Base-by-base conservation (phyloP, 2,113 vertebrate species). In the Emberiza fucata region DNA sequence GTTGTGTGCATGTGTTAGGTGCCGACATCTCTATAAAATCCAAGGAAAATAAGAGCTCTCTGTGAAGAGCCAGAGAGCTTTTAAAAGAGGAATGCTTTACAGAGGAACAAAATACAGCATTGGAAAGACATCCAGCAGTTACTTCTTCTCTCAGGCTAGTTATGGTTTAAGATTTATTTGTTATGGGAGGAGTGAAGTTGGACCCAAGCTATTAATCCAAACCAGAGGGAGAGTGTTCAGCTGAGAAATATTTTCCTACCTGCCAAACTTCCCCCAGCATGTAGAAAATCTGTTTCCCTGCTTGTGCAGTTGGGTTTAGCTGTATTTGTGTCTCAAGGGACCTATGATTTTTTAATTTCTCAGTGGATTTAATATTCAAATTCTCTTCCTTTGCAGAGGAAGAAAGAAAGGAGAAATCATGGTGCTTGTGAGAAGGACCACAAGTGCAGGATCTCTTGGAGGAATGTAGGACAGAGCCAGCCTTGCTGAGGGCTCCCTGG, bases 151-250 rank as follows among this genome's bases (percentile, higher is more conserved):
- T 88, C 6, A 5, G 75, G 31, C 63, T 90, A 83, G 70, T 91
- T 86, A 68, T 5, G 17, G 47, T 94, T 91, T 85, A 61, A 85
- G 59, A 90, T 87, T 39, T 86, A 71, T 92, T 93, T 86, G 45
- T 59, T 94, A 39, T 40, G 65, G 87, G 73, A 79, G 18, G 33
- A 53, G 48, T 71, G 71, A 86, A 75, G 65, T 37, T 42, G 39
- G 69, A 89, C 35, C 65, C 64, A 45, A 81, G 40, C 9, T 95
- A 66, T 94, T 96, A 91, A 92, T 94, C 68, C 80, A 72, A 94
- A 88, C 39, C 68, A 63, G 80, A 89, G 60, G 64, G 48, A 82
- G 25, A 83, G 25, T 12, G 8, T 88, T 92, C 71, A 76, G 22
- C 68, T 88, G 33, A 94, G 78, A 94, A 90, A 72, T 90, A 78